Evolutionary conservation across 2,888 invertebrate genomes (phyloP).

Genomic region (Drosophila longiperda): DNA sequence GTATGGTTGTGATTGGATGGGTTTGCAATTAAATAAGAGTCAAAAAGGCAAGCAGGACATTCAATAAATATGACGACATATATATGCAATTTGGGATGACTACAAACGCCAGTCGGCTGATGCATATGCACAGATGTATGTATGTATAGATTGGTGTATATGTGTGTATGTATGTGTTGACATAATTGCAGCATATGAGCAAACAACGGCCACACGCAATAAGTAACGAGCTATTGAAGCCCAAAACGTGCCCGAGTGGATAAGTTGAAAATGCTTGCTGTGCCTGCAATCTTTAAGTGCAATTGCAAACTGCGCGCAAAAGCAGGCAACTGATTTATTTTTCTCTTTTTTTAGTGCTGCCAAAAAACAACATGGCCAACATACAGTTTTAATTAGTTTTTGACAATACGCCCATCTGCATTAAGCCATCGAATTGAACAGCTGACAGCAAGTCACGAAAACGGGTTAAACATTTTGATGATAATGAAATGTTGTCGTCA

Average conservation of each 20-base stretch:
- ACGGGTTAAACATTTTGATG: slow-evolving; percentile 10
- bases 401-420: slow-evolving; percentile 4
- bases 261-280: slow-evolving; percentile 18
- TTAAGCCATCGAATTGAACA: slow-evolving; percentile 38
- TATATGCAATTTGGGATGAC: slow-evolving; percentile 8
- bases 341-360: slow-evolving; percentile 24
- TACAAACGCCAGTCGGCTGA: slow-evolving; percentile 49
- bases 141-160: not conserved
- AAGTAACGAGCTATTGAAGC: slow-evolving; percentile 58
- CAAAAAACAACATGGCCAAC: slow-evolving; percentile 15
- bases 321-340: slow-evolving; percentile 42
- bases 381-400: slow-evolving; percentile 68
- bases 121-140: slow-evolving; percentile 5
- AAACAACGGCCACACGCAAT: slow-evolving; percentile 53
- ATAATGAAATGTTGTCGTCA: slow-evolving; percentile 33
- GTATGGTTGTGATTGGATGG: slow-evolving; percentile 1
- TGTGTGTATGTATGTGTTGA: slow-evolving; percentile 37
- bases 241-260: slow-evolving; percentile 68
- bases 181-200: slow-evolving; percentile 61
- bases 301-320: slow-evolving; percentile 53
- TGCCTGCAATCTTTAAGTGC: slow-evolving; percentile 59
- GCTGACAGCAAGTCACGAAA: slow-evolving; percentile 68
- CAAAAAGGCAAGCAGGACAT: slow-evolving; percentile 21
- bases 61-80: slow-evolving; percentile 40
- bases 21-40: slow-evolving; percentile 49